Percentiles rank a stretch among this genome's conserved stretches.
phyloP scores from a whole-genome alignment of 2,797 vertebrate genomes.

The Falco novaeseelandiae region DNA sequence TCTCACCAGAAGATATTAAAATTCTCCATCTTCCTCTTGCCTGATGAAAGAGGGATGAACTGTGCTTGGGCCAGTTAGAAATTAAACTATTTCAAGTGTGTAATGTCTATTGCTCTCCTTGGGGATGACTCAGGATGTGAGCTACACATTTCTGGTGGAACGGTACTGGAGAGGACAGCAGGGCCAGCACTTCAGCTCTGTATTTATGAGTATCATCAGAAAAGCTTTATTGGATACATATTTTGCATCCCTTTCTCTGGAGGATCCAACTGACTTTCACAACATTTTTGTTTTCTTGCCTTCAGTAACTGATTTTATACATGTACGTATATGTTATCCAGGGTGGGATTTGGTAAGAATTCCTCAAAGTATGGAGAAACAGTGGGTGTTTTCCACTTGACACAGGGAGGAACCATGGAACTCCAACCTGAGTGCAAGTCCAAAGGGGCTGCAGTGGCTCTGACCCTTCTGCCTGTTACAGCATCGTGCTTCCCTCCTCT shows the following conservation, averaged over 20 bases:
- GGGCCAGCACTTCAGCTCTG: constrained; percentile 21
- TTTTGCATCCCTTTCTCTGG: constrained; percentile 35
- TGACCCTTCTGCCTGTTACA: background rate
- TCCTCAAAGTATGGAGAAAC: background rate
- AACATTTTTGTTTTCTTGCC: background rate
- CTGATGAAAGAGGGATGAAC: background rate
- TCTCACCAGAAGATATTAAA: constrained; percentile 34
- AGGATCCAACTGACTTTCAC: background rate
- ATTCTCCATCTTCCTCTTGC: constrained; percentile 49
- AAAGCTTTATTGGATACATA: constrained; percentile 57
- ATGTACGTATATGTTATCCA: background rate
- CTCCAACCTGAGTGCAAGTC: background rate
- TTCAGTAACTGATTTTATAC: background rate
- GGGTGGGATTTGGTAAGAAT: background rate
- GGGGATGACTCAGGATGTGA: constrained; percentile 33
- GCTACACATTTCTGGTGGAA: constrained; percentile 16
- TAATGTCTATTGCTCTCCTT: constrained; percentile 58
- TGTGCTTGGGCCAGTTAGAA: constrained; percentile 7
- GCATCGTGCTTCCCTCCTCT: background rate
- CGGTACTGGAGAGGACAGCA: background rate
- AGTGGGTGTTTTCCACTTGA: background rate
- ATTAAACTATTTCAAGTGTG: constrained; percentile 58
- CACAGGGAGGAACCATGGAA: background rate
- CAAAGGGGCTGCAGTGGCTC: background rate
- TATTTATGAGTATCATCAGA: constrained; percentile 46